Conservation (phyloP, 2,113 vertebrate genomes). For the Tachysurus vachellii region DNA sequence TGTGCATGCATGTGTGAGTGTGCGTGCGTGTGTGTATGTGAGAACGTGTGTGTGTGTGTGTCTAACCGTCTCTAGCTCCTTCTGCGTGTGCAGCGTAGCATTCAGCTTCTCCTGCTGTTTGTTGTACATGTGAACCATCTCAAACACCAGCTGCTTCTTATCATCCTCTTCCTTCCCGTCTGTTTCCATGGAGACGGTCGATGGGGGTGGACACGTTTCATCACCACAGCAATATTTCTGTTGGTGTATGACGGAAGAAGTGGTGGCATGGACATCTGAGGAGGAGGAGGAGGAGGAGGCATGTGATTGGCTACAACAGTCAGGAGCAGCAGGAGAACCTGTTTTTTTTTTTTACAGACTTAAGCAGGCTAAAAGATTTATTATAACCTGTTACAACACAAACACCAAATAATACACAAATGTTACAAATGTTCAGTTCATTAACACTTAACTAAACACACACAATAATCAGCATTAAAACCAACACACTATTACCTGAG, state of each 20-base stretch:
- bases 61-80: constrained; percentile 94
- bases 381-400: no score
- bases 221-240: constrained; percentile 74
- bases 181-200: constrained; percentile 69
- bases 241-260: constrained; percentile 67
- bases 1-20: no score
- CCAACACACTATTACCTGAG: not conserved
- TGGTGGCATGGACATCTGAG: constrained; percentile 74
- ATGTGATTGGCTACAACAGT: not conserved
- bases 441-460: no score
- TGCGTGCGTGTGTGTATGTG: not conserved
- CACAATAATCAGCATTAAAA: not conserved
- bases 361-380: no score
- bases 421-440: no score
- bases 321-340: not conserved
- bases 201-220: constrained; percentile 64
- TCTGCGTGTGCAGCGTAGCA: constrained; percentile 89
- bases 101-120: constrained; percentile 94
- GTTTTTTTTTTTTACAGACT: not conserved
- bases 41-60: not conserved
- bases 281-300: constrained; percentile 19
- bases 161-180: constrained; percentile 89
- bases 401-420: no score
- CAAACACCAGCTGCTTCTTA: constrained; percentile 94
- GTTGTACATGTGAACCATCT: constrained; percentile 94